Conservation (phyloP, 2,113 vertebrate species). For the Oceanodroma tethys region DNA sequence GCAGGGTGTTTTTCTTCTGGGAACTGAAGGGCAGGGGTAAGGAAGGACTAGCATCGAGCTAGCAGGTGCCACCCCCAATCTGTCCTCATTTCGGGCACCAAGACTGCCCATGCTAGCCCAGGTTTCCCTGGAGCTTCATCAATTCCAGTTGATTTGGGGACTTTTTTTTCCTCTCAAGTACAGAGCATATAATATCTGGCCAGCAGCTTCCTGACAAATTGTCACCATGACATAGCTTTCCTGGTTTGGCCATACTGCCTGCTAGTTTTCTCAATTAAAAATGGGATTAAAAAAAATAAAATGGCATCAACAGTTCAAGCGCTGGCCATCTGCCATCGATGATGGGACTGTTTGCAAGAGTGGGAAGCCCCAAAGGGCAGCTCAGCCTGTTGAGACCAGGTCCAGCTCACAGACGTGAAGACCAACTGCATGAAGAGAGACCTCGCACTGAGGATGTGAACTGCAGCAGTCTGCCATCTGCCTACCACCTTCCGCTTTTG, state of each 20-base stretch:
- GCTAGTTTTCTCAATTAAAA: not conserved
- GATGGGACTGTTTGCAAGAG: not conserved
- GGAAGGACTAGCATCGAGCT: not conserved
- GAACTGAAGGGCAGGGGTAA: not conserved
- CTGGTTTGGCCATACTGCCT: not conserved
- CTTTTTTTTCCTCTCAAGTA: not conserved
- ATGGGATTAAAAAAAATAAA: not conserved
- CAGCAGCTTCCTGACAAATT: not conserved
- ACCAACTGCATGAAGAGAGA: not conserved
- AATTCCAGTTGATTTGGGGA: not conserved
- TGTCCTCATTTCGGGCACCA: not conserved
- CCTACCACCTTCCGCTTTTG: not conserved
- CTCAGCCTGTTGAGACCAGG: not conserved
- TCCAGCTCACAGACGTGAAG: not conserved
- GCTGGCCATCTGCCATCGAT: fast-evolving
- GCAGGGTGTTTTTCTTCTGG: not conserved
- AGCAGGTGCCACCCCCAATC: not conserved
- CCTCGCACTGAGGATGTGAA: fast-evolving
- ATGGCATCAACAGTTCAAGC: not conserved
- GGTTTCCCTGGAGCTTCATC: not conserved
- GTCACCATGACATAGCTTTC: not conserved
- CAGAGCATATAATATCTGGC: not conserved
- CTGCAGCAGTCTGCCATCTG: not conserved
- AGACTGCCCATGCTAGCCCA: not conserved
- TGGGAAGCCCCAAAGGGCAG: not conserved